Conservation (phyloP, 2,797 vertebrate species). For the Agapornis canus region DNA sequence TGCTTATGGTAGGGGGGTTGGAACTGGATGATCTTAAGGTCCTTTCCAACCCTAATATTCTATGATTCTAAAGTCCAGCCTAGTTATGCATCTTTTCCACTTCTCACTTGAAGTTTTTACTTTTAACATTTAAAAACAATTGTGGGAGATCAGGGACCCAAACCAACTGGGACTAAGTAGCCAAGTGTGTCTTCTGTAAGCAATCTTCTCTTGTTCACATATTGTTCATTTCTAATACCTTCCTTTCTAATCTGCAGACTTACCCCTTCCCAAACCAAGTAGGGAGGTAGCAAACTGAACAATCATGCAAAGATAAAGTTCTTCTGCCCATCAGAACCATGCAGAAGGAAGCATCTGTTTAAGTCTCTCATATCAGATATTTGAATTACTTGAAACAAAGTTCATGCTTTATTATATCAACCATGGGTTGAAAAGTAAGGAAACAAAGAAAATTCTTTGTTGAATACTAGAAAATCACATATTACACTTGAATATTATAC, state of each 20-base stretch:
- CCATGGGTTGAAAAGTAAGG: not conserved
- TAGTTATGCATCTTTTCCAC: not conserved
- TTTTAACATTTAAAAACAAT: not conserved
- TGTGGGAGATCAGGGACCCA: not conserved
- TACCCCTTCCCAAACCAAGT: not conserved
- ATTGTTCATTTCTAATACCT: not conserved
- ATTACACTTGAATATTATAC: not conserved
- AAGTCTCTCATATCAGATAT: accelerated
- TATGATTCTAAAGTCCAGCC: not conserved
- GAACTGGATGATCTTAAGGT: no score
- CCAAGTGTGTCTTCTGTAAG: not conserved
- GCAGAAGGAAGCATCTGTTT: not conserved
- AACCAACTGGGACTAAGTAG: not conserved
- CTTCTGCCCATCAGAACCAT: not conserved
- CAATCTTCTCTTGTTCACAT: not conserved
- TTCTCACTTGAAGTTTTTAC: not conserved
- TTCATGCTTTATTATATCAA: not conserved
- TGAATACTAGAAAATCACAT: not conserved
- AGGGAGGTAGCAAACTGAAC: not conserved
- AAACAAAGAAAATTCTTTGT: not conserved
- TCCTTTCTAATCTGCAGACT: not conserved
- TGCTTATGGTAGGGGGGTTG: no score
- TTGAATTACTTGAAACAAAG: not conserved
- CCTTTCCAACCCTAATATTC: no score
- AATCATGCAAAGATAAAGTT: not conserved